These are phyloP conservation scores for Aurelia sp. DNA, from an alignment of 30 jellyfish, hydroid and myxozoan genomes.

Conservation along the genomic window DNA sequence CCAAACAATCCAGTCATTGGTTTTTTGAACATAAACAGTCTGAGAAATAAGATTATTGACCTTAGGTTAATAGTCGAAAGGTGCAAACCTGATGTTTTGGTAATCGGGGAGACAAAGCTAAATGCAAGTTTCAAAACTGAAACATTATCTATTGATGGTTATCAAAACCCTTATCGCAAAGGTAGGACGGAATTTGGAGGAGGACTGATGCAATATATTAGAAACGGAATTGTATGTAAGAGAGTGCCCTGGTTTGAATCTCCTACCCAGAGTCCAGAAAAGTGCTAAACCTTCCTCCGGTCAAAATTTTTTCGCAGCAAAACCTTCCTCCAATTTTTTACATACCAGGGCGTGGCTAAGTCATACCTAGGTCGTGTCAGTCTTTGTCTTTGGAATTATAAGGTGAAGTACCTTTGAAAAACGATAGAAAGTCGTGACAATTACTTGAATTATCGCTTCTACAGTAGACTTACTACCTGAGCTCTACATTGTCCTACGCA, in stretches of 20 bases:
- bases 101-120: slow-evolving; percentile 23
- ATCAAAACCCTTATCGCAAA: slow-evolving; percentile 27
- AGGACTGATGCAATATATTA: slow-evolving; percentile 33
- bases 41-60: slow-evolving; percentile 14
- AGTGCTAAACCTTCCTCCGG: too few relatives aligned
- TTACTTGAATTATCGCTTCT: too few relatives aligned
- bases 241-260: slow-evolving; percentile 1
- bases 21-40: slow-evolving; percentile 15
- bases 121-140: slow-evolving; percentile 14
- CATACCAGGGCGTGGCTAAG: too few relatives aligned
- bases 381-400: too few relatives aligned
- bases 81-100: slow-evolving; percentile 16
- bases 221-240: slow-evolving; percentile 32
- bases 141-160: neutral
- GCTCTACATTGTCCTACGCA: too few relatives aligned
- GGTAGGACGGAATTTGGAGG: slow-evolving; percentile 32
- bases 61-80: slow-evolving; percentile 27
- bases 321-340: too few relatives aligned
- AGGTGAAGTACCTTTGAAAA: too few relatives aligned
- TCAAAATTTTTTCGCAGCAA: too few relatives aligned
- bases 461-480: too few relatives aligned
- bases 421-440: too few relatives aligned
- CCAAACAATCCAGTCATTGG: slow-evolving; percentile 22
- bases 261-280: too few relatives aligned
- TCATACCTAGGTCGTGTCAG: too few relatives aligned